Evolutionary conservation across 2,113 vertebrate genomes (phyloP).

Genomic region (Anser brachyrhynchus): DNA sequence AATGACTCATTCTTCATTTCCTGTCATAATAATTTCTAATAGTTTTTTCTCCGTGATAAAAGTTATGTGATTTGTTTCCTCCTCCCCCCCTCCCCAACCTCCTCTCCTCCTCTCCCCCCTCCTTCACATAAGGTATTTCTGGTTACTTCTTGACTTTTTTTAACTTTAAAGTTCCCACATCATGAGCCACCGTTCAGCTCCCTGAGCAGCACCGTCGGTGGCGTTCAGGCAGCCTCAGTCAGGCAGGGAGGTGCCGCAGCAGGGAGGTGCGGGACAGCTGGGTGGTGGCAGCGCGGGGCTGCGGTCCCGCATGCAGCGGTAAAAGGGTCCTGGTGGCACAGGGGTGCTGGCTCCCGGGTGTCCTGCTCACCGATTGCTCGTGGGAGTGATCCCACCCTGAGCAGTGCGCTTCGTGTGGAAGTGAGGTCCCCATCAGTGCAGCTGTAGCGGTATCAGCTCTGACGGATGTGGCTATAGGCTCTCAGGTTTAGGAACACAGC

Average conservation of each 20-base stretch:
- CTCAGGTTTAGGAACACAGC: neutral
- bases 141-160: neutral
- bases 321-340: neutral
- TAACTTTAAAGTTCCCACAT: neutral
- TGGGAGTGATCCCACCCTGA: neutral
- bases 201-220: neutral
- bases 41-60: neutral
- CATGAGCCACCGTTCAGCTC: neutral
- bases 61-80: rapidly evolving
- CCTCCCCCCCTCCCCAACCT: neutral
- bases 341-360: rapidly evolving
- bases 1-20: neutral
- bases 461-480: neutral
- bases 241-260: neutral
- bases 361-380: neutral
- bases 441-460: rapidly evolving
- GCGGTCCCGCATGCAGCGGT: rapidly evolving
- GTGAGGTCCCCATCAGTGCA: neutral
- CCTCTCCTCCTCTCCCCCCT: no score
- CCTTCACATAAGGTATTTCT: neutral
- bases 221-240: neutral
- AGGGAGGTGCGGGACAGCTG: neutral
- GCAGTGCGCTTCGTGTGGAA: neutral
- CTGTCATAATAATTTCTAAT: neutral
- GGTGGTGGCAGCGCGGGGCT: no score